Conservation (phyloP, 2,888 invertebrate species). For the Drosophila nigricruria region DNA sequence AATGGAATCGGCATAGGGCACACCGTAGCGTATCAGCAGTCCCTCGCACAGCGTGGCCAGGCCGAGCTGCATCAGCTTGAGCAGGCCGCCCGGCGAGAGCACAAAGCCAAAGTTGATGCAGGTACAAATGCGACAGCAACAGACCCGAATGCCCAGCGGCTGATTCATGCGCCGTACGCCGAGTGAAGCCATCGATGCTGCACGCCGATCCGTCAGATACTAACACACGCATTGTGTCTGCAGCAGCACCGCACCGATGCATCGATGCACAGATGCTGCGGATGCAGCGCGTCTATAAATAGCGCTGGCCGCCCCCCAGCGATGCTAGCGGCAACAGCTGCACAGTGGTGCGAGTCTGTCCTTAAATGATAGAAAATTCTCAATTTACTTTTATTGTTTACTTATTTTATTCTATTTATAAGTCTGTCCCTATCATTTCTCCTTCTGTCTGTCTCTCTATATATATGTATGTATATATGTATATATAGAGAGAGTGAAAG, state of each 20-base stretch:
- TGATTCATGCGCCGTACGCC: slow-evolving; percentile 82
- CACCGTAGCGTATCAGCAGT: slow-evolving; percentile 91
- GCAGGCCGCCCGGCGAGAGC: slow-evolving; percentile 89
- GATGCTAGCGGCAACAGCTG: slow-evolving; percentile 9
- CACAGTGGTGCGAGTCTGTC: slow-evolving; percentile 1
- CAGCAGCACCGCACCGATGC: too few species aligned
- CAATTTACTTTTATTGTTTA: neutral
- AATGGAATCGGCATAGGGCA: slow-evolving; percentile 90
- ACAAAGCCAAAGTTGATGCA: slow-evolving; percentile 92
- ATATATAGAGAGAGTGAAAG: too few species aligned
- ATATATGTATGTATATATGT: too few species aligned
- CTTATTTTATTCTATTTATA: neutral
- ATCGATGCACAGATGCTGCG: slow-evolving; percentile 10
- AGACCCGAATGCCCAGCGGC: slow-evolving; percentile 88
- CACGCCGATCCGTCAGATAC: neutral
- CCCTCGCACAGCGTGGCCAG: slow-evolving; percentile 93
- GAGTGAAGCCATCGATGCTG: slow-evolving; percentile 65
- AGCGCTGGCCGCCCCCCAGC: slow-evolving; percentile 38
- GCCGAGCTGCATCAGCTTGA: slow-evolving; percentile 91
- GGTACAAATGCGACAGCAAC: slow-evolving; percentile 91
- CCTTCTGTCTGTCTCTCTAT: neutral
- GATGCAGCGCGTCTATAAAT: slow-evolving; percentile 42
- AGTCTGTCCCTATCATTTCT: neutral
- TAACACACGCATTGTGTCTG: slow-evolving; percentile 3
- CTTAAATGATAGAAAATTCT: neutral